Evolutionary conservation across 2,113 vertebrate genomes (phyloP).

Genomic region (Myxocyprinus asiaticus): DNA sequence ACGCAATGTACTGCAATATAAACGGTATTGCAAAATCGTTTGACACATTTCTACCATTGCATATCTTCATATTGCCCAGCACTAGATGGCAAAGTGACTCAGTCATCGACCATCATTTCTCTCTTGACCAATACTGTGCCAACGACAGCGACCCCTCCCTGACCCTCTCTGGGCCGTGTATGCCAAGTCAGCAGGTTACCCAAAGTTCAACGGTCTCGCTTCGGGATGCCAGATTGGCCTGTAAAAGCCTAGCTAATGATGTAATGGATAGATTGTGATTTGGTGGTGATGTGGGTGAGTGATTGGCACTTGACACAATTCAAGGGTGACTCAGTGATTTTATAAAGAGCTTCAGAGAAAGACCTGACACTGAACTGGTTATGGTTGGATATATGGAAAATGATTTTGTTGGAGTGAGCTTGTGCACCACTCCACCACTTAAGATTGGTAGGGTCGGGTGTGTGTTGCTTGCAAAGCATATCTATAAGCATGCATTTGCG

Average conservation of each 20-base stretch:
- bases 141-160: constrained; percentile 31
- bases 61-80: no score
- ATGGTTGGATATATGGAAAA: not conserved
- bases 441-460: no score
- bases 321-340: not conserved
- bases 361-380: not conserved
- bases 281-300: constrained; percentile 52
- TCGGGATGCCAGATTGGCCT: constrained; percentile 42
- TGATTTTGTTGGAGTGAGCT: not conserved
- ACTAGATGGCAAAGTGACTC: no score
- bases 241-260: constrained; percentile 56
- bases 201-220: constrained; percentile 65
- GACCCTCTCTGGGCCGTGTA: constrained; percentile 37
- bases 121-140: not conserved
- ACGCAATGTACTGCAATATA: no score
- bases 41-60: no score
- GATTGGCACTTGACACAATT: constrained; percentile 12
- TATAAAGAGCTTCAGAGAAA: not conserved
- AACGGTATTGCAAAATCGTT: no score
- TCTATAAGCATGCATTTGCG: no score
- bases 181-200: constrained; percentile 59
- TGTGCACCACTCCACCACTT: no score
- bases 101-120: no score
- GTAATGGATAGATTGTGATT: constrained; percentile 56
- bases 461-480: no score